Conservation (phyloP, 2,797 vertebrate genomes). For the Catharus ustulatus region DNA sequence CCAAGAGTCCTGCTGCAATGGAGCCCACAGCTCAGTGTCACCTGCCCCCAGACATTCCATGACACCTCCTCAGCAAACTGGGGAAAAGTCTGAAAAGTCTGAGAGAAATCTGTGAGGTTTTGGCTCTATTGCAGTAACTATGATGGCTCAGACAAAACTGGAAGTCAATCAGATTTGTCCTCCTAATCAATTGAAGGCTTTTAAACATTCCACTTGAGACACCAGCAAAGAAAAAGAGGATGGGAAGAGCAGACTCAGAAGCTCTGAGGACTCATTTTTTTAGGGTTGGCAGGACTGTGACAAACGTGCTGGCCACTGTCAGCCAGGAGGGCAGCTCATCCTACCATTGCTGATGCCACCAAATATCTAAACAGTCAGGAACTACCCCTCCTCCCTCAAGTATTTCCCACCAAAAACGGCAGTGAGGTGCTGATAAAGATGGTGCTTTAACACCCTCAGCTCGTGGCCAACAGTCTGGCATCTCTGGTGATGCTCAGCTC, state of each 20-base stretch:
- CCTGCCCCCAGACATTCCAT: background rate
- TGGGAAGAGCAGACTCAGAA: background rate
- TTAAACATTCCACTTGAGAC: background rate
- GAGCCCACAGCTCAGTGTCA: background rate
- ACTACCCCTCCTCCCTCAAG: background rate
- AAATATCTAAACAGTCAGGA: background rate
- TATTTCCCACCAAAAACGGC: background rate
- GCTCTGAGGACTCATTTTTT: background rate
- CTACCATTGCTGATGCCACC: background rate
- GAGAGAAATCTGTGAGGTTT: background rate
- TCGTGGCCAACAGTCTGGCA: conserved; percentile 49
- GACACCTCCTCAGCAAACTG: background rate
- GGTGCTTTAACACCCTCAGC: conserved; percentile 7
- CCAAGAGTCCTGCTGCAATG: background rate
- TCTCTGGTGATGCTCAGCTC: conserved; percentile 38
- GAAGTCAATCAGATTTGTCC: background rate
- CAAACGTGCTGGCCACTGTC: background rate
- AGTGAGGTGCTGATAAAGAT: background rate
- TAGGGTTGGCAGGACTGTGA: background rate
- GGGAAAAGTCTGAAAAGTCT: background rate
- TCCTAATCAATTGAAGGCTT: background rate
- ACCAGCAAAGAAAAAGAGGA: background rate
- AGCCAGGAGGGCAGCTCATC: background rate
- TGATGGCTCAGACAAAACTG: background rate
- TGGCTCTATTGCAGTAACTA: background rate